A percentile compares a stretch with the other conserved stretches of the same genome.
These are phyloP conservation scores for Meandrina meandrites DNA, from an alignment of 92 coral and sea anemone genomes.

Conservation along the genomic window DNA sequence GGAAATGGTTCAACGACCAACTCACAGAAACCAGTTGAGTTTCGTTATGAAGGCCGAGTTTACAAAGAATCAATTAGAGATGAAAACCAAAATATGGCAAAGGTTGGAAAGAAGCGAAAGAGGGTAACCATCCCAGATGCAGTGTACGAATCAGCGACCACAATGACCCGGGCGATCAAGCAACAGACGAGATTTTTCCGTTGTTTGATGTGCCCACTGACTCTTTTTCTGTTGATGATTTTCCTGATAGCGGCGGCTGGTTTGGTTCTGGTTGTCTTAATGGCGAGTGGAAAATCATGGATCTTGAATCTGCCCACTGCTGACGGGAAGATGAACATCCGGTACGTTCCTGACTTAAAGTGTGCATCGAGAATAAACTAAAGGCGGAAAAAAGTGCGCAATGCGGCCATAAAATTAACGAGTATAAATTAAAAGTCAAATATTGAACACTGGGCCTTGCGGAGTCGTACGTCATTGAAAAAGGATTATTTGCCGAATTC, in stretches of 20 bases:
- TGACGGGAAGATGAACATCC: too few species aligned
- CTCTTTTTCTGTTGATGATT: background rate
- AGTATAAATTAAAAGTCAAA: too few species aligned
- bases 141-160: background rate
- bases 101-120: background rate
- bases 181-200: conserved; percentile 2
- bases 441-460: too few species aligned
- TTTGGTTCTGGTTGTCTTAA: background rate
- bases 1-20: background rate
- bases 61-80: background rate
- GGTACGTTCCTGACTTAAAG: too few species aligned
- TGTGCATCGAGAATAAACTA: too few species aligned
- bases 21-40: background rate
- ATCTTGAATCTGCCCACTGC: too few species aligned
- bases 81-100: background rate
- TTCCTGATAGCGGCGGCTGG: conserved; percentile 7
- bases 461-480: too few species aligned
- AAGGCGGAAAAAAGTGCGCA: too few species aligned
- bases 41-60: background rate
- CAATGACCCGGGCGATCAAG: background rate
- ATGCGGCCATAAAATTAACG: too few species aligned
- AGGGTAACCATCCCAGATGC: background rate
- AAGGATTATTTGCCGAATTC: too few species aligned
- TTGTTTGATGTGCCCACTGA: background rate
- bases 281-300: too few species aligned